Conservation (phyloP, 2,888 invertebrate species). For the Lasioglossum morio region DNA sequence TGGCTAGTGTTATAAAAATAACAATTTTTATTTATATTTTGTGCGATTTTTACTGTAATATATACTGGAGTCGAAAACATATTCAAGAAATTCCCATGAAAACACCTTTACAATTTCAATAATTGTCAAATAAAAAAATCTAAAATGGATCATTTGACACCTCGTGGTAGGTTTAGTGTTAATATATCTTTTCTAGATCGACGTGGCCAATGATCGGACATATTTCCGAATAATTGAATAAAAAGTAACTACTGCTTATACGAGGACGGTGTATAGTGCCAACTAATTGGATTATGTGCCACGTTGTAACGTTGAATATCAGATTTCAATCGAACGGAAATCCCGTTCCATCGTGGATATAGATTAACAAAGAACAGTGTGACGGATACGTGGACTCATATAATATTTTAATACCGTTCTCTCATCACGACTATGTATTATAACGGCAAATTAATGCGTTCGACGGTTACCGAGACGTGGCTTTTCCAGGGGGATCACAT, state of each 20-base stretch:
- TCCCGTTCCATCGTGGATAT: neutral
- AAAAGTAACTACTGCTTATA: neutral
- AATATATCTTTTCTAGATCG: neutral
- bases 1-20: too few species aligned
- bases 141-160: too few species aligned
- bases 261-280: neutral
- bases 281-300: neutral
- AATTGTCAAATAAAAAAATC: too few species aligned
- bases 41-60: too few species aligned
- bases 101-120: too few species aligned
- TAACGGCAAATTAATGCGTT: neutral
- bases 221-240: neutral
- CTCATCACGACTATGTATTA: neutral
- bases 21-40: too few species aligned
- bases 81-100: too few species aligned
- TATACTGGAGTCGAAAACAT: too few species aligned
- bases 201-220: neutral
- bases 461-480: neutral
- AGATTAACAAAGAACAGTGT: slow-evolving; percentile 7
- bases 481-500: neutral
- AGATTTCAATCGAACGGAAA: neutral
- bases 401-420: neutral
- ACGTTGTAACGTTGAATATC: neutral
- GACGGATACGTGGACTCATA: neutral
- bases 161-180: too few species aligned